Base-by-base conservation (phyloP, 2,888 invertebrate species). In the Drosophila helvetica region DNA sequence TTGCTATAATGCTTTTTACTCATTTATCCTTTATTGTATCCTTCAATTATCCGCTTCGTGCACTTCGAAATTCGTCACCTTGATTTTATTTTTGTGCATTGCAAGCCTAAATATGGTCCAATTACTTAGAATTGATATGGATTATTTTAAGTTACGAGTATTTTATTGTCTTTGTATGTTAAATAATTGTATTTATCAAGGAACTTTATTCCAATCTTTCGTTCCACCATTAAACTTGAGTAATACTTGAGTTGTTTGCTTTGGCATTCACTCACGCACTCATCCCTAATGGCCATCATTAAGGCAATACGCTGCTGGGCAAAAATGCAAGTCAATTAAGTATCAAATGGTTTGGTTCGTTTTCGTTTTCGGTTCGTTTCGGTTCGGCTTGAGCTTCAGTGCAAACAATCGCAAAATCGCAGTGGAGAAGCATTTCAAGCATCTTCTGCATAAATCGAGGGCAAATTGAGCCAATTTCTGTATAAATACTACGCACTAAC, bases 251-350 rank as follows among this genome's bases (percentile, higher is more conserved):
- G 22, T 17, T 69, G 27, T 58, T 69, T 68, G 59, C 48, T 27
- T 38, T 15, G 22, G 19, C 38, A 52, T 18, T 47, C 42, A 43
- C 47, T 72, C 73, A 67, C 66, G 67, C 56, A 47, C 67, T 71
- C 72, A 62, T 66, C 70, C 45, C 72, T 61, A 57, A 61, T 59
- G 50, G 57, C 27, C 71, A 75, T 75, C 65, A 83, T 80, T 76
- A 79, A 56, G 60, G 74, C 67, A 74, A 82, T 56, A 67, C 22
- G 72, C 52, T 61, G 62, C 46, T 54, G 69, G 52, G 68, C 70
- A 73, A 66, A 82, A 83, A 76, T 88, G 88, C 86, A 87, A 87
- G 88, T 89, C 86, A 87, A 87, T 87, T 87, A 89, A 88, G 89
- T 88, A 89, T 76, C 88, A 89, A 89, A 89, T 78, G 86, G 81